Evolutionary conservation across 2,888 invertebrate species (phyloP).

Genomic region (Nyleta sp.): DNA sequence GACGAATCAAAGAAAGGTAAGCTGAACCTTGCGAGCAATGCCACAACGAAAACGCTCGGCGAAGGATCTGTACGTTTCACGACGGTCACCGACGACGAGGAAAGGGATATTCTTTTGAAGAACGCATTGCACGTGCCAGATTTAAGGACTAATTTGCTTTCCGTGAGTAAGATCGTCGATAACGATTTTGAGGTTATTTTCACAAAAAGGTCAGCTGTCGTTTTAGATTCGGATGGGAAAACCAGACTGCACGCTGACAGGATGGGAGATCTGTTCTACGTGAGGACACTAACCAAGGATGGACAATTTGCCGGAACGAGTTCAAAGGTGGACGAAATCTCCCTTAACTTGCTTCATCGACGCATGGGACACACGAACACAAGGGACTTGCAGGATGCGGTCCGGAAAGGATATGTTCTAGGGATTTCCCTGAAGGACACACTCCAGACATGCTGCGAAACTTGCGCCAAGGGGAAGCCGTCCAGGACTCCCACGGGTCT

Average conservation of each 20-base stretch:
- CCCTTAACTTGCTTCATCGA: conserved; percentile 23
- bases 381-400: conserved; percentile 12
- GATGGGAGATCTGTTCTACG: conserved; percentile 4
- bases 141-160: conserved; percentile 3
- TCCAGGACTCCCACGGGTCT: conserved; percentile 14
- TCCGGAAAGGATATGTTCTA: not conserved
- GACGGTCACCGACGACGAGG: not conserved
- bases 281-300: not conserved
- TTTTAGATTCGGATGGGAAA: not conserved
- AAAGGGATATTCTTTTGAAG: not conserved
- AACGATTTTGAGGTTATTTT: not conserved
- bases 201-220: not conserved
- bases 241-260: not conserved
- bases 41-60: conserved; percentile 3
- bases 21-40: conserved; percentile 2
- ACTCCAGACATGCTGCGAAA: not conserved
- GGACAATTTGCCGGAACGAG: not conserved
- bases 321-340: not conserved
- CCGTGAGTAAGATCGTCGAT: conserved; percentile 14
- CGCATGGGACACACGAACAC: conserved; percentile 17
- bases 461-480: conserved; percentile 10
- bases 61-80: conserved; percentile 10
- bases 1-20: not conserved
- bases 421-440: conserved; percentile 4
- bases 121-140: conserved; percentile 14